Conservation (phyloP, 2,797 vertebrate species). For the Sarcophilus harrisii region DNA sequence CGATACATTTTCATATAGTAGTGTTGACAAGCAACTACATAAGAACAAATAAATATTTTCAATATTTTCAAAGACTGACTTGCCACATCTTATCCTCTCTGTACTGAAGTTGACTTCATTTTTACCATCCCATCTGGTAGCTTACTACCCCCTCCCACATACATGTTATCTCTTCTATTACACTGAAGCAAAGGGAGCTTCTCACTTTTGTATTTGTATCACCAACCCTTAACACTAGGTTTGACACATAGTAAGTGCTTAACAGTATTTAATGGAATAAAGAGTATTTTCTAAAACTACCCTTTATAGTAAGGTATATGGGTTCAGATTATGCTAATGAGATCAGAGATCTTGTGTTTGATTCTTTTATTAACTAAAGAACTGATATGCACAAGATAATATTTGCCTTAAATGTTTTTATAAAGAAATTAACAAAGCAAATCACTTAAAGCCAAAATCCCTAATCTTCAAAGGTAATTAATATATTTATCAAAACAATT, state of each 20-base stretch:
- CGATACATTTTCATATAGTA: not conserved
- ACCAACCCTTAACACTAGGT: not conserved
- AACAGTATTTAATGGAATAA: not conserved
- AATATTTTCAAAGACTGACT: not conserved
- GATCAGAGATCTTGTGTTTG: not conserved
- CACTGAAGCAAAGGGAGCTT: not conserved
- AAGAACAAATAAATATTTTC: not conserved
- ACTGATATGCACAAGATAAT: not conserved
- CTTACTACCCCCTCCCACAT: not conserved
- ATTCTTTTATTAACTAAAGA: not conserved
- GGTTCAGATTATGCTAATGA: not conserved
- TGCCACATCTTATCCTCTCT: not conserved
- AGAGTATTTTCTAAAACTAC: not conserved
- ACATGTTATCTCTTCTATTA: not conserved
- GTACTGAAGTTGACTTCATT: not conserved
- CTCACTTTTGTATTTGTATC: not conserved
- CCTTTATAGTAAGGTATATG: not conserved
- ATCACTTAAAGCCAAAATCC: slow-evolving; percentile 11
- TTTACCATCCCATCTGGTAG: not conserved
- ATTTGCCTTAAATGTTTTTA: not conserved
- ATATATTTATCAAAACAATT: not conserved
- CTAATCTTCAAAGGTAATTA: slow-evolving; percentile 1
- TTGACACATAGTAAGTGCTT: not conserved
- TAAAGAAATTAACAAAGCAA: not conserved
- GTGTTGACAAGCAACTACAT: not conserved